phyloP scores from a whole-genome alignment of 2,113 vertebrate genomes.

The Chitala chitala region DNA sequence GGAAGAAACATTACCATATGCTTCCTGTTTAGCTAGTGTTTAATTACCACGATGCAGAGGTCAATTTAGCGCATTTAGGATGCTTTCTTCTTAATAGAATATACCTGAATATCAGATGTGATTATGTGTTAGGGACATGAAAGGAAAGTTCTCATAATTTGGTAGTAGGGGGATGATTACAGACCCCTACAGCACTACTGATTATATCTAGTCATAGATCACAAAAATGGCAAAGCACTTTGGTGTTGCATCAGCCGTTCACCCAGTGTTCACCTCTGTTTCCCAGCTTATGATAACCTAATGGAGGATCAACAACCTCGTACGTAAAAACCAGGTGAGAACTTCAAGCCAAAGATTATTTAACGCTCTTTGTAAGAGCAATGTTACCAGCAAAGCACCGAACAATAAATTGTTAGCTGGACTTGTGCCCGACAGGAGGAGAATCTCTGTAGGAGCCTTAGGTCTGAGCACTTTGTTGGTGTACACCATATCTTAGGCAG shows the following conservation, averaged over 20 bases:
- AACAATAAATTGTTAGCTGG: background rate
- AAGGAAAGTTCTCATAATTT: no score
- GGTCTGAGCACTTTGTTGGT: background rate
- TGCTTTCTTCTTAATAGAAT: no score
- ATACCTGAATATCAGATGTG: no score
- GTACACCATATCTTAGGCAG: background rate
- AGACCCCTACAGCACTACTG: background rate
- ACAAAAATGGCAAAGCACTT: background rate
- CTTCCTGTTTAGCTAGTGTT: no score
- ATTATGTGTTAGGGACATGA: no score
- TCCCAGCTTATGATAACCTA: conserved; percentile 6
- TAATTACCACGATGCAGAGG: no score
- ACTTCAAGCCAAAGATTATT: no score
- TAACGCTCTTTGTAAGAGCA: no score
- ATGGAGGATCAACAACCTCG: no score
- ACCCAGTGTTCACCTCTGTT: background rate
- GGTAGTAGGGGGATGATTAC: background rate
- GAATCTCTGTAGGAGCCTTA: background rate
- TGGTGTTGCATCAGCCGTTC: background rate
- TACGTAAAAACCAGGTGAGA: no score
- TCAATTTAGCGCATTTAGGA: no score
- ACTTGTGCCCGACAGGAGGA: background rate
- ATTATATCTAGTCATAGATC: background rate
- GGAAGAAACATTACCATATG: no score
- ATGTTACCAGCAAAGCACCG: background rate